Evolutionary conservation across 2,888 invertebrate species (phyloP).

Genomic region (Myopa testacea): DNA sequence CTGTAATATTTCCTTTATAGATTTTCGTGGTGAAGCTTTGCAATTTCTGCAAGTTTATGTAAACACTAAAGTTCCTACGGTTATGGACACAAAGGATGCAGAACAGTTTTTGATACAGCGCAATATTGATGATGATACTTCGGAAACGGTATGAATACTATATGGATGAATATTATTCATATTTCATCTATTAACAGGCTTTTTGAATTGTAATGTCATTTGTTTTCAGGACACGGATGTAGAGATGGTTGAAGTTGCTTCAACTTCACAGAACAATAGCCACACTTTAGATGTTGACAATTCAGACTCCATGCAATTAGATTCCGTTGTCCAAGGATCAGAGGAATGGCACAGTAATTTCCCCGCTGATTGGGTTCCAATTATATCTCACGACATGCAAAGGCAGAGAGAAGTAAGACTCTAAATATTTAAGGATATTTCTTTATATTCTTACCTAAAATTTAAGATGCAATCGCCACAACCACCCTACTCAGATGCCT

Average conservation of each 20-base stretch:
- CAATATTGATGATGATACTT: constrained; percentile 45
- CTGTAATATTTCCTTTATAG: constrained; percentile 44
- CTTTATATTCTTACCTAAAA: not conserved
- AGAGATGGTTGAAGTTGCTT: constrained; percentile 58
- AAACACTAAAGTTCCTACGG: constrained; percentile 55
- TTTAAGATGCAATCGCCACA: constrained; percentile 53
- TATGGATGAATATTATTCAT: not conserved
- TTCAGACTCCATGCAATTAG: constrained; percentile 60
- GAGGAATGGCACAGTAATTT: constrained; percentile 75
- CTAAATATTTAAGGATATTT: constrained; percentile 61
- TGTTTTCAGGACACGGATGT: constrained; percentile 69
- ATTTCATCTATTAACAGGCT: not conserved
- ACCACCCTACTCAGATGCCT: constrained; percentile 87
- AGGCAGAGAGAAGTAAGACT: constrained; percentile 73
- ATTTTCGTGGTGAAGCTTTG: constrained; percentile 59
- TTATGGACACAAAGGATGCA: constrained; percentile 53
- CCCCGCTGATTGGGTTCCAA: constrained; percentile 87
- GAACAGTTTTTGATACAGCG: constrained; percentile 60
- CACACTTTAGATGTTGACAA: constrained; percentile 43
- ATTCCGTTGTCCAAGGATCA: constrained; percentile 71
- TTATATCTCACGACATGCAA: constrained; percentile 84
- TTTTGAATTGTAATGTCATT: not conserved
- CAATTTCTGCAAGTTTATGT: constrained; percentile 57
- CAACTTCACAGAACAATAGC: constrained; percentile 47
- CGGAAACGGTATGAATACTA: constrained; percentile 19